Evolutionary conservation across 1,140 invertebrate genomes (phyloP).

Genomic region (Psilanteris sp.): DNA sequence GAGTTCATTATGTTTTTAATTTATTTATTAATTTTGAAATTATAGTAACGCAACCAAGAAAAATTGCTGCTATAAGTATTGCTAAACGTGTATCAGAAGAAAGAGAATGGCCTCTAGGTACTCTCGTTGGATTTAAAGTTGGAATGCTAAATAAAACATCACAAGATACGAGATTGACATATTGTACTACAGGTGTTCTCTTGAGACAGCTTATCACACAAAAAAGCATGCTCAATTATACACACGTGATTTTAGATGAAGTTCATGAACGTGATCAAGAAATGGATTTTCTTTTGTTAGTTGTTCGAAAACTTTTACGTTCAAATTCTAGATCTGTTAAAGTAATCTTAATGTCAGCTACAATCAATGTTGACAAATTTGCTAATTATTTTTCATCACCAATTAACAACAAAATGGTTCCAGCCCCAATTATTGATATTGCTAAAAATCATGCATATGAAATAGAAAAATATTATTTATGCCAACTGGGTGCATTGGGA

Average conservation of each 20-base stretch:
- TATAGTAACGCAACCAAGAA: conserved; percentile 92
- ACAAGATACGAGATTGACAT: conserved; percentile 88
- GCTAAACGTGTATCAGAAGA: conserved; percentile 95
- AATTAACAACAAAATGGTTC: conserved; percentile 73
- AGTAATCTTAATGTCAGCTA: conserved; percentile 94
- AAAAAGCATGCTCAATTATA: conserved; percentile 84
- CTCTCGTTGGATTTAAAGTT: conserved; percentile 92
- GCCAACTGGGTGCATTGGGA: conserved; percentile 80
- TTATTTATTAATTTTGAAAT: conserved; percentile 3
- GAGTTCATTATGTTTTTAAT: too few relatives aligned
- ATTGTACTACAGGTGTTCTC: conserved; percentile 95
- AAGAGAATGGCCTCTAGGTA: conserved; percentile 89
- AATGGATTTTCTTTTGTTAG: conserved; percentile 94
- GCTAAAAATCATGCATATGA: conserved; percentile 79
- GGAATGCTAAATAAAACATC: conserved; percentile 89
- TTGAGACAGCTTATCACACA: conserved; percentile 89
- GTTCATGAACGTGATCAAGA: conserved; percentile 96
- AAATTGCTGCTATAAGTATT: conserved; percentile 95
- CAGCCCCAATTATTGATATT: conserved; percentile 82
- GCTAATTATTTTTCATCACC: conserved; percentile 87
- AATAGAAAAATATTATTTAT: conserved; percentile 86
- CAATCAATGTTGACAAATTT: conserved; percentile 87
- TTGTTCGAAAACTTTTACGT: conserved; percentile 90
- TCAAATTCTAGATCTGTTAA: conserved; percentile 86
- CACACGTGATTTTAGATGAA: conserved; percentile 93